Percentiles rank a stretch among this genome's conserved stretches.
phyloP scores from a whole-genome alignment of 2,797 vertebrate species.

The Ceyx erithaca region DNA sequence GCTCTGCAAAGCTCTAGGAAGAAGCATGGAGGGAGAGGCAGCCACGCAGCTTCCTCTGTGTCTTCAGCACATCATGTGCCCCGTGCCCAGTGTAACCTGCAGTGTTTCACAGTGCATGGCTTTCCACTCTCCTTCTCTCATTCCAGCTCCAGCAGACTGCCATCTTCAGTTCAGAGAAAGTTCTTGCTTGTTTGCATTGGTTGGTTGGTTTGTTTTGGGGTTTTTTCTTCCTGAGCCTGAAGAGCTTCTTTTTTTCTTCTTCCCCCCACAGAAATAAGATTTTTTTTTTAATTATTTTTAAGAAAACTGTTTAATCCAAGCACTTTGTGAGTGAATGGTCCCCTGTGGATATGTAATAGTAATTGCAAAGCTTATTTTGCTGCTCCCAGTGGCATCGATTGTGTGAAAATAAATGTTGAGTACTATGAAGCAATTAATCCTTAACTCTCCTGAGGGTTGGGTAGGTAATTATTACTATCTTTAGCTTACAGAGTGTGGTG shows the following conservation, averaged over 20 bases:
- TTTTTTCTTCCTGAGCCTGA: neutral
- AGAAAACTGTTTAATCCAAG: neutral
- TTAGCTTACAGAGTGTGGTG: neutral
- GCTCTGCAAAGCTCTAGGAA: neutral
- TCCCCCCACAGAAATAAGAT: neutral
- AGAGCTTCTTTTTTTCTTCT: neutral
- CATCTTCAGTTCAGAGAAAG: neutral
- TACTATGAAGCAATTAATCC: constrained; percentile 49
- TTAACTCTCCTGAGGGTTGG: neutral
- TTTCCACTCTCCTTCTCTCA: neutral
- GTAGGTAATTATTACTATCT: constrained; percentile 42
- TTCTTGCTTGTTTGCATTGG: neutral
- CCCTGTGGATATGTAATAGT: neutral
- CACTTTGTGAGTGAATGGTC: neutral
- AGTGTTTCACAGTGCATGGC: neutral
- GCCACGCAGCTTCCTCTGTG: neutral
- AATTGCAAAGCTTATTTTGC: constrained; percentile 28
- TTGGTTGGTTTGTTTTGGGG: no score
- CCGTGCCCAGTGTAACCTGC: neutral
- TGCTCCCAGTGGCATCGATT: constrained; percentile 23
- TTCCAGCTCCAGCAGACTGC: neutral
- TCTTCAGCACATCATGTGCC: neutral
- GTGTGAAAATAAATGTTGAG: constrained; percentile 45
- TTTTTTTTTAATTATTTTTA: neutral
- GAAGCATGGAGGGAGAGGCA: neutral